These are phyloP conservation scores for Silurus lanzhouensis DNA, from an alignment of 2,797 vertebrate species.

Conservation along the genomic window DNA sequence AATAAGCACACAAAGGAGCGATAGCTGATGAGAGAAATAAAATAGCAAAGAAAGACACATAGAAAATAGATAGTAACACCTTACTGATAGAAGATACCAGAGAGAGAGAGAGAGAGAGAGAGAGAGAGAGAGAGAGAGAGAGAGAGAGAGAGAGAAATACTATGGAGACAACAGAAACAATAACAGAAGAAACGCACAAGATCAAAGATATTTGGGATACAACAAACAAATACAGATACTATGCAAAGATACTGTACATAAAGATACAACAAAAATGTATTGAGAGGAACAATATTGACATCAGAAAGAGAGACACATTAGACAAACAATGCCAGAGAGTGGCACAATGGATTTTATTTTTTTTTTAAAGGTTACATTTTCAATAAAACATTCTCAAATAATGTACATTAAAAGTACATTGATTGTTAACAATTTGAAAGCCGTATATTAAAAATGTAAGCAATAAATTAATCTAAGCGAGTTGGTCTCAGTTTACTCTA, in stretches of 20 bases:
- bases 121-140: neutral
- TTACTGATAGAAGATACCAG: neutral
- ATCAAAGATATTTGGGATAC: neutral
- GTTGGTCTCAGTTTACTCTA: neutral
- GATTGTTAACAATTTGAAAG: neutral
- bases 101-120: neutral
- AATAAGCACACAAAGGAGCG: no score
- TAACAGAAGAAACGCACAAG: neutral
- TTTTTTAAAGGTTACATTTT: neutral
- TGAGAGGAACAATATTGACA: no score
- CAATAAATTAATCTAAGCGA: neutral
- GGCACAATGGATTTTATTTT: neutral
- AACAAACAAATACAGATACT: no score
- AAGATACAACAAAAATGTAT: neutral
- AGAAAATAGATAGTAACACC: neutral
- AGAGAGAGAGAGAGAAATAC: neutral
- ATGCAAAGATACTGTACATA: no score
- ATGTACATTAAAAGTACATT: neutral
- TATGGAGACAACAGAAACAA: neutral
- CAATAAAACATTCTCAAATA: neutral
- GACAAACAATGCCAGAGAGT: neutral
- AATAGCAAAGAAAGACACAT: neutral
- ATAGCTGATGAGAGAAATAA: no score
- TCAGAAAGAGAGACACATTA: neutral
- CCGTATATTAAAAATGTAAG: neutral